Conservation (phyloP, 2,113 vertebrate genomes). For the Diadophis punctatus region DNA sequence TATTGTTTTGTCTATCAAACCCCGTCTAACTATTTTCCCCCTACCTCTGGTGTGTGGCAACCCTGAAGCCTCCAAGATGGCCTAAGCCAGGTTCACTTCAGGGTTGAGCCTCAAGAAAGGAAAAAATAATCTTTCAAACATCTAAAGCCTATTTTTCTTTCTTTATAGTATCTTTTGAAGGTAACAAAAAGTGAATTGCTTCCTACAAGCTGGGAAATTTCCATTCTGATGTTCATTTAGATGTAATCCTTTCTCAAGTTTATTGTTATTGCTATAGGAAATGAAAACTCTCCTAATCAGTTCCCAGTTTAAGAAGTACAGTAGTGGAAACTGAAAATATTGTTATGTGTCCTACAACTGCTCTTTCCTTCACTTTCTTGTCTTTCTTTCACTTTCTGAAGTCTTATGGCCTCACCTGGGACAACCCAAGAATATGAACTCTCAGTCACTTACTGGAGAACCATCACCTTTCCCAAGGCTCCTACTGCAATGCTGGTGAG, state of each 20-base stretch:
- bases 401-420: neutral
- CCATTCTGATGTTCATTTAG: neutral
- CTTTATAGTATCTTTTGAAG: neutral
- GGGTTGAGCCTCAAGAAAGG: neutral
- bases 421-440: neutral
- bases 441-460: constrained; percentile 70
- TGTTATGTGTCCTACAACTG: neutral
- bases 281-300: neutral
- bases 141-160: neutral
- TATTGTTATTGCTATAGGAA: neutral
- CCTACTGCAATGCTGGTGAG: constrained; percentile 75
- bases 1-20: no score
- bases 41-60: no score
- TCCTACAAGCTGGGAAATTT: neutral
- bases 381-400: no score
- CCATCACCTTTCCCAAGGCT: constrained; percentile 64
- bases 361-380: neutral
- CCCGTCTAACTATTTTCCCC: no score
- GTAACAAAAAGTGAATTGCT: neutral
- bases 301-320: no score
- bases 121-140: neutral
- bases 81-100: no score
- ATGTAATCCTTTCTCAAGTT: no score
- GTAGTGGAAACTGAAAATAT: no score
- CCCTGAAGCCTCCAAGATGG: no score